A percentile compares a stretch with the other conserved stretches of the same genome.
Conservation (phyloP, 2,888 invertebrate genomes). For the Andrena haemorrhoa region DNA sequence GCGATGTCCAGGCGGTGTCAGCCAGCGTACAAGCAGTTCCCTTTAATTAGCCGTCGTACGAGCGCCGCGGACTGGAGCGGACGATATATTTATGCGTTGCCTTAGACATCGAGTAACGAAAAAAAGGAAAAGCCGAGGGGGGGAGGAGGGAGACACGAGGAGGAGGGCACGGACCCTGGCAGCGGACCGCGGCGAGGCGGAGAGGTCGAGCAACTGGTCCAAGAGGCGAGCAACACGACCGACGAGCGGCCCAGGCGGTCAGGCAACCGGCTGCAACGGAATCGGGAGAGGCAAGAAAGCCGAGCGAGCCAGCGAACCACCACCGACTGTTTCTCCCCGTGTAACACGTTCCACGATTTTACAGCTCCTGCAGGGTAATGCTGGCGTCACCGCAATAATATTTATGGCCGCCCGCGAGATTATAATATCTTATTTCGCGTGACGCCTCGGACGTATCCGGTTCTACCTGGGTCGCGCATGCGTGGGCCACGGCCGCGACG, state of each 20-base stretch:
- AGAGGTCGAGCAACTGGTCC: conserved; percentile 3
- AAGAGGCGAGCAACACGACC: conserved; percentile 31
- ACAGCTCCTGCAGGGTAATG: conserved; percentile 77
- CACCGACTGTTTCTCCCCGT: conserved; percentile 59
- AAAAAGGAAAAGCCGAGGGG: conserved; percentile 15
- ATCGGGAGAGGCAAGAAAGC: conserved; percentile 1
- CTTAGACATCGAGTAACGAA: conserved; percentile 50
- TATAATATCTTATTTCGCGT: conserved; percentile 82
- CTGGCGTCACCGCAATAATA: conserved; percentile 79
- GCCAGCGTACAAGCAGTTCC: conserved; percentile 62
- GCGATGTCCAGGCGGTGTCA: conserved; percentile 54
- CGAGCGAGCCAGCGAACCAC: conserved; percentile 9
- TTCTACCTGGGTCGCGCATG: conserved; percentile 68
- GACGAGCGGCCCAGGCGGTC: background rate
- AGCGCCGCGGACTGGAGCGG: conserved; percentile 47
- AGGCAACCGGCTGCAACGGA: conserved; percentile 7
- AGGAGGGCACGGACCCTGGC: conserved; percentile 5
- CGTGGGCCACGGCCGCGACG: conserved; percentile 65
- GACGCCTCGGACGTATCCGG: conserved; percentile 76
- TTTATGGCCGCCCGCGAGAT: conserved; percentile 80
- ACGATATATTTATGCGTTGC: conserved; percentile 66
- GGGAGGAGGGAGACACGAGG: background rate
- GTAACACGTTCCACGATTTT: conserved; percentile 80
- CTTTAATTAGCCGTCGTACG: conserved; percentile 68
- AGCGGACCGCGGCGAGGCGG: conserved; percentile 4